phyloP scores from a whole-genome alignment of 2,888 invertebrate species.

The Chymomyza amoena region DNA sequence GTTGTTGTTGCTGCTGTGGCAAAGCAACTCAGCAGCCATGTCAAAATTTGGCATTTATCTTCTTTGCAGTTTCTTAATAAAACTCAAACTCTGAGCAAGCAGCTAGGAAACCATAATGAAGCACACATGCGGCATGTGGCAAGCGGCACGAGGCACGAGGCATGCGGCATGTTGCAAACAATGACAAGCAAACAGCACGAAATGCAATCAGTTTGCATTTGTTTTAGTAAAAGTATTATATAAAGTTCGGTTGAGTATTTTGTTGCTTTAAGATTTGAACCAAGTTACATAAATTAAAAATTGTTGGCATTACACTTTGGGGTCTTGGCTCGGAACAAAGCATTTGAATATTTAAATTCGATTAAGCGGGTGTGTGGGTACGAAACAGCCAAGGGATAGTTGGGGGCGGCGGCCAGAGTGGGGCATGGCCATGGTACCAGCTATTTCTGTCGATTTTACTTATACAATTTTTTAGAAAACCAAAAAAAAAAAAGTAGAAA shows the following conservation, averaged over 20 bases:
- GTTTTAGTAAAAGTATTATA: background rate
- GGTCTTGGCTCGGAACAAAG: constrained; percentile 18
- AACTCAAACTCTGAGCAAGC: background rate
- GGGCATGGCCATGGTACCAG: background rate
- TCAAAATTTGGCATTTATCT: constrained; percentile 52
- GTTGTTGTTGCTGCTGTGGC: constrained; percentile 15
- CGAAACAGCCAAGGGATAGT: background rate
- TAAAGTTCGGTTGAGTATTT: constrained; percentile 1
- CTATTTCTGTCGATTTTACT: constrained; percentile 5
- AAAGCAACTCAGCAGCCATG: constrained; percentile 6
- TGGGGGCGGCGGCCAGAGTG: background rate
- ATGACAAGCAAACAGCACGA: constrained; percentile 14
- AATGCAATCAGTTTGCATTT: constrained; percentile 43
- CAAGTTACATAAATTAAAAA: constrained; percentile 31
- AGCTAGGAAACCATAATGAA: constrained; percentile 24
- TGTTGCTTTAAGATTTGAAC: constrained; percentile 1
- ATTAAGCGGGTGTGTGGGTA: constrained; percentile 20
- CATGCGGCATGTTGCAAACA: constrained; percentile 10
- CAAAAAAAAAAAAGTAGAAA: background rate
- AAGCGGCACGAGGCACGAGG: constrained; percentile 5
- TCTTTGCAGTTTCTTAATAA: constrained; percentile 26
- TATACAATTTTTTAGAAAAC: background rate
- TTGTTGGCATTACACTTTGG: constrained; percentile 28
- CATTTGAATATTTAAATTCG: constrained; percentile 53
- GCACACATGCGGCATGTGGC: constrained; percentile 23